Evolutionary conservation across 2,888 invertebrate genomes (phyloP).

Genomic region (Deilephila elpenor): DNA sequence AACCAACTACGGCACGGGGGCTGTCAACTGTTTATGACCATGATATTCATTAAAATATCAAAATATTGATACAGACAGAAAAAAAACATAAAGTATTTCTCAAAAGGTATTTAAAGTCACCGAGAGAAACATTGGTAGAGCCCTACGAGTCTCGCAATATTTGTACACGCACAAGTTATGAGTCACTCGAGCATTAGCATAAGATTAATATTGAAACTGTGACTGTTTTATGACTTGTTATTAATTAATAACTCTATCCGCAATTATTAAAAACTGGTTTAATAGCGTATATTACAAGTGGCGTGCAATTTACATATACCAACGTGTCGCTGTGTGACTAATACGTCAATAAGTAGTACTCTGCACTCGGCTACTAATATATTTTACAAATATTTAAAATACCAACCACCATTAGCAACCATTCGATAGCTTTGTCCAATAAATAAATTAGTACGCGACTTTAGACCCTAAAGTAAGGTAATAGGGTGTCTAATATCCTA

Average conservation of each 20-base stretch:
- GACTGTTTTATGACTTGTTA: constrained; percentile 45
- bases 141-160: not conserved
- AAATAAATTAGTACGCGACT: not conserved
- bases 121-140: not conserved
- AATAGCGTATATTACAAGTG: constrained; percentile 46
- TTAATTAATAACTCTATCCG: constrained; percentile 49
- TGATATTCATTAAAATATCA: no score
- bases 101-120: not conserved
- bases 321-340: constrained; percentile 26
- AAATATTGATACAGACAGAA: no score
- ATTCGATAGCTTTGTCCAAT: constrained; percentile 20
- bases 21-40: no score
- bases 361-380: constrained; percentile 6
- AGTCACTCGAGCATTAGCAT: constrained; percentile 16
- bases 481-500: not conserved
- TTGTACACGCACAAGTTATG: not conserved
- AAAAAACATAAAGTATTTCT: no score
- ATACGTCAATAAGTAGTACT: constrained; percentile 17
- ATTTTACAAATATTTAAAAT: constrained; percentile 30
- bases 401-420: constrained; percentile 15
- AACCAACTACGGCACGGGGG: no score
- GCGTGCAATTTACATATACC: constrained; percentile 8
- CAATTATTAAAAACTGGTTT: constrained; percentile 47
- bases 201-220: constrained; percentile 33
- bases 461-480: not conserved